Evolutionary conservation across 1,140 invertebrate genomes (phyloP).

Genomic region (Pogonomyrmex barbatus): DNA sequence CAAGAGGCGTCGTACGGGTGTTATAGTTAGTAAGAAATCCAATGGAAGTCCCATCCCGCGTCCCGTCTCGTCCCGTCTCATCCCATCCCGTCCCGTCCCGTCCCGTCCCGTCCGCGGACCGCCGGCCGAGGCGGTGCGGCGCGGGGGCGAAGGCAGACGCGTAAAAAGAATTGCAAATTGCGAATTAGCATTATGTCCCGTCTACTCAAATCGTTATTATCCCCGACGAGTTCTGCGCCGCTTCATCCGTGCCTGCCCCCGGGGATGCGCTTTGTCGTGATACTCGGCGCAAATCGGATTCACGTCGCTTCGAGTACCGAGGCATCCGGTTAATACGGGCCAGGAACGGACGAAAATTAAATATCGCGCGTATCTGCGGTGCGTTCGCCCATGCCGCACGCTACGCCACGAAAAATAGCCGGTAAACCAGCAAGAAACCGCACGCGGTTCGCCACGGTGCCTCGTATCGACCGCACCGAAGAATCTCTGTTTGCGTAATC

Average conservation of each 20-base stretch:
- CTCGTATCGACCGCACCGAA: conserved; percentile 48
- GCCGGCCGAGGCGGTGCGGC: conserved; percentile 1
- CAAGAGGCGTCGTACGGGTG: conserved; percentile 66
- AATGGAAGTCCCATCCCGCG: conserved; percentile 65
- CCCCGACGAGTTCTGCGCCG: conserved; percentile 68
- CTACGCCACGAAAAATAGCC: conserved; percentile 64
- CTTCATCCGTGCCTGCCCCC: conserved; percentile 61
- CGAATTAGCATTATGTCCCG: conserved; percentile 81
- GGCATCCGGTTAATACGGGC: conserved; percentile 74
- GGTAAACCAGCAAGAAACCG: conserved; percentile 72
- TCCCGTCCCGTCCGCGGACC: conserved; percentile 63
- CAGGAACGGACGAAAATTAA: conserved; percentile 73
- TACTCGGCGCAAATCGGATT: conserved; percentile 75
- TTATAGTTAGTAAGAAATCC: conserved; percentile 69
- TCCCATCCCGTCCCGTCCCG: conserved; percentile 67
- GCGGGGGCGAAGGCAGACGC: conserved; percentile 58
- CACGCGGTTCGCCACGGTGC: conserved; percentile 60
- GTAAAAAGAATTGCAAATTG: conserved; percentile 83
- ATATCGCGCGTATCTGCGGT: conserved; percentile 69
- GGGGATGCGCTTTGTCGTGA: conserved; percentile 75
- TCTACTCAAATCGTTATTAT: conserved; percentile 81
- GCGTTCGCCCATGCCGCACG: conserved; percentile 47
- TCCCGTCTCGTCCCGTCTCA: conserved; percentile 64
- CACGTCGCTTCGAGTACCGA: conserved; percentile 73
- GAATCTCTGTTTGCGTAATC: conserved; percentile 5